A percentile compares a stretch with the other conserved stretches of the same genome.
These are phyloP conservation scores for Chrysaora quinquecirrha DNA, from an alignment of 30 jellyfish, hydroid and myxozoan genomes.

Conservation along the genomic window DNA sequence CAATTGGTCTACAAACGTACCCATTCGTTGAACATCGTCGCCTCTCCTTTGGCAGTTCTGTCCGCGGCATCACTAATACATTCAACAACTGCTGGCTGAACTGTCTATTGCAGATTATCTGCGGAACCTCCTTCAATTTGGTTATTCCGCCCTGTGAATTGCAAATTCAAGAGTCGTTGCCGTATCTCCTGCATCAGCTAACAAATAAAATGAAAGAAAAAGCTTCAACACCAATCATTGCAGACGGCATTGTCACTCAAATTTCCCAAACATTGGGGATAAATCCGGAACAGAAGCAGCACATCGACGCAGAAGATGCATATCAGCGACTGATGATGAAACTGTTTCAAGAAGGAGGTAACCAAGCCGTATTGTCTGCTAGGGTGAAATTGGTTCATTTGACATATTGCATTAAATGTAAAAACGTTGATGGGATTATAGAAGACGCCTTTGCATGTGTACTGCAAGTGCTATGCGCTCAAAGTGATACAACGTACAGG, in stretches of 20 bases:
- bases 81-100: conserved; percentile 38
- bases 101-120: conserved; percentile 3
- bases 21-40: background rate
- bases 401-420: background rate
- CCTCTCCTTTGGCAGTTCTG: background rate
- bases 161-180: too few species aligned
- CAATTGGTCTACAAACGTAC: background rate
- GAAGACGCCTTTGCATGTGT: background rate
- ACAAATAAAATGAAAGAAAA: background rate
- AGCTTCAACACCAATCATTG: background rate
- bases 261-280: background rate
- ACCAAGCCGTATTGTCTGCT: background rate
- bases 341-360: background rate
- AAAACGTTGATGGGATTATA: background rate
- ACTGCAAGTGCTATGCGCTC: background rate
- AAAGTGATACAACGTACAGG: background rate
- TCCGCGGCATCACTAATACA: conserved; percentile 5
- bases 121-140: background rate
- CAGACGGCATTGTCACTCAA: background rate
- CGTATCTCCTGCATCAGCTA: background rate
- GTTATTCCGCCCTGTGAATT: too few species aligned
- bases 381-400: background rate
- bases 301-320: conserved; percentile 4
- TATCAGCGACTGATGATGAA: background rate
- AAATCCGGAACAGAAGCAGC: conserved; percentile 3